These are phyloP conservation scores for Enteromius fasciolatus DNA, from an alignment of 2,797 vertebrate genomes.

Conservation along the genomic window DNA sequence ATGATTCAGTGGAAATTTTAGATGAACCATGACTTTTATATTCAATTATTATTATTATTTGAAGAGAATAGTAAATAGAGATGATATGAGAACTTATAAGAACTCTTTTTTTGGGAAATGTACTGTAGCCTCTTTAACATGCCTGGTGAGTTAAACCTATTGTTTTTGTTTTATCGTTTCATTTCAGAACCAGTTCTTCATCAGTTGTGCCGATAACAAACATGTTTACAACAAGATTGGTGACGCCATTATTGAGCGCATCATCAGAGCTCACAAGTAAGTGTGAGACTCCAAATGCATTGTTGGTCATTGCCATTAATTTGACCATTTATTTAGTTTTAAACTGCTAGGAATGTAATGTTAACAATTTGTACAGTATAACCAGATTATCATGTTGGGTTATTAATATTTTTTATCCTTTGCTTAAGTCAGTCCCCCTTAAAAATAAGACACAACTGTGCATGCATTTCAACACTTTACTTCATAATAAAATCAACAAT, in stretches of 20 bases:
- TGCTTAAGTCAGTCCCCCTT: not conserved
- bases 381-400: not conserved
- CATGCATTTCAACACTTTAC: not conserved
- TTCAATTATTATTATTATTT: not conserved
- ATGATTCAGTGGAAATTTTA: not conserved
- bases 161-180: not conserved
- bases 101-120: not conserved
- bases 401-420: not conserved
- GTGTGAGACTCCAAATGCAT: constrained; percentile 18
- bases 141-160: not conserved
- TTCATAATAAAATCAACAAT: not conserved
- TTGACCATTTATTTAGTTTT: not conserved
- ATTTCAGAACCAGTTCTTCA: constrained; percentile 96
- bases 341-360: not conserved
- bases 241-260: constrained; percentile 90
- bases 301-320: not conserved
- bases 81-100: not conserved
- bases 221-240: constrained; percentile 95
- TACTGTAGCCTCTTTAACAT: not conserved
- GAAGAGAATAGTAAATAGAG: not conserved
- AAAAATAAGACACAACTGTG: not conserved
- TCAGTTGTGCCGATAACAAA: constrained; percentile 93
- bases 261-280: constrained; percentile 95
- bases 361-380: not conserved
- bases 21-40: not conserved